A percentile compares a stretch with the other conserved stretches of the same genome.
These are phyloP conservation scores for Pogoniulus pusillus DNA, from an alignment of 2,797 vertebrate species.

Conservation along the genomic window DNA sequence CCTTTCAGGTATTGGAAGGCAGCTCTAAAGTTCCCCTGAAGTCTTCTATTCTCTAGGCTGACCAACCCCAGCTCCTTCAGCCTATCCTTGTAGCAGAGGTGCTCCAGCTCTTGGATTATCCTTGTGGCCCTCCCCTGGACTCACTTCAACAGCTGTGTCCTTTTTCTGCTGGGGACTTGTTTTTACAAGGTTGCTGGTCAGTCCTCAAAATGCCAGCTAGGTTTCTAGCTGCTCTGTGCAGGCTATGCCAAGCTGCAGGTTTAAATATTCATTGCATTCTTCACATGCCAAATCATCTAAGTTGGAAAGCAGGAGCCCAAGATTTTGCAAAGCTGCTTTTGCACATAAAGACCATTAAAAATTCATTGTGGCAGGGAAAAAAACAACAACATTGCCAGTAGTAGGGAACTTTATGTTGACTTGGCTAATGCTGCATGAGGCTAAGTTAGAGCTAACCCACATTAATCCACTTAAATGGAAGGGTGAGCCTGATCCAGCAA, in stretches of 20 bases:
- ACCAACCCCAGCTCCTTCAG: no score
- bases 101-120: no score
- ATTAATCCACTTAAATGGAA: conserved; percentile 62
- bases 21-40: no score
- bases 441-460: conserved; percentile 43
- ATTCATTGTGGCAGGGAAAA: conserved; percentile 38
- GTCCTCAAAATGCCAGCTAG: background rate
- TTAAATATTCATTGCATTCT: conserved; percentile 44
- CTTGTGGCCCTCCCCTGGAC: no score
- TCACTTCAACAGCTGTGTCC: no score
- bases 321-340: conserved; percentile 58
- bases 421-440: conserved; percentile 45
- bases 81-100: no score
- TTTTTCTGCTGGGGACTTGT: no score
- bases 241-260: conserved; percentile 23
- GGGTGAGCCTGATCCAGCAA: conserved; percentile 60
- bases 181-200: background rate
- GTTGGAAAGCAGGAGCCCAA: conserved; percentile 22
- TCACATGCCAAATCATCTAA: conserved; percentile 29
- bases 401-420: conserved; percentile 50
- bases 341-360: conserved; percentile 64
- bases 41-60: no score
- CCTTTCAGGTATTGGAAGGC: no score
- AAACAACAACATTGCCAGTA: conserved; percentile 9
- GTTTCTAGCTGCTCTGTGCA: background rate